Evolutionary conservation across 1,140 invertebrate species (phyloP), one percentile per base, ranked within the genome.

Genomic region (Ceratoteleas bidentatus): DNA sequence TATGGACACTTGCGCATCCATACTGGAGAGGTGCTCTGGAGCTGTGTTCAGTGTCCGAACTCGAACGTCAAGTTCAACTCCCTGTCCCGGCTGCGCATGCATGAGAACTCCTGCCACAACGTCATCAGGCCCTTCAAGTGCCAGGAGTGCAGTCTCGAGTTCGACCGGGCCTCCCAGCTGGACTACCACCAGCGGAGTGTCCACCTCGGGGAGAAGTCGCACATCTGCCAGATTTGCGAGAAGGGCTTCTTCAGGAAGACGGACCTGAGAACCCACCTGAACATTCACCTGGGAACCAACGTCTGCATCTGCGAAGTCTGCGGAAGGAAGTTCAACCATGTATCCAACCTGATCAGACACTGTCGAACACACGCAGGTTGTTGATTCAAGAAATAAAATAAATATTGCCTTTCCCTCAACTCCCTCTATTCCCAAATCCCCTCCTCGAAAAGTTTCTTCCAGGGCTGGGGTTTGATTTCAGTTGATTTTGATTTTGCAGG

Each of bases 261-360:
- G 10, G 92, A 92, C 43, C 72, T 92, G n/a, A 86, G 88, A 38
- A 92, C 89, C 5, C 92, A 92, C 61, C 83, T 92, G 7, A 92
- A 92, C 45, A 88, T 92, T 47, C 92, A 92, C 79, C 68, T 92
- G 49, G 90, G 90, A 8, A 92, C 89, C 32, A 92, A 91, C 74
- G 85, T 86, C 49, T 89, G 87, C 33, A 91, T 92, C 5, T 92
- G 92, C 50, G 88, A 92, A 66, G 83, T 90, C 47, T 92, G 92
- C 58, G 92, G 92, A 8, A 85, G 87, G 36, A 90, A 90, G 65
- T 92, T 92, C 50, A 91, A 90, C 80, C 91, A 92, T 64, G 87
- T 91, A 24, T 92, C 92, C 0, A 92, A 92, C 86, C 81, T 92
- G 9, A 92, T 90, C 53, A 87, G 92, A 40, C 92, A 92, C 52